These are phyloP conservation scores for Sebastes steindachneri DNA, from an alignment of 2,797 vertebrate genomes.

Conservation along the genomic window DNA sequence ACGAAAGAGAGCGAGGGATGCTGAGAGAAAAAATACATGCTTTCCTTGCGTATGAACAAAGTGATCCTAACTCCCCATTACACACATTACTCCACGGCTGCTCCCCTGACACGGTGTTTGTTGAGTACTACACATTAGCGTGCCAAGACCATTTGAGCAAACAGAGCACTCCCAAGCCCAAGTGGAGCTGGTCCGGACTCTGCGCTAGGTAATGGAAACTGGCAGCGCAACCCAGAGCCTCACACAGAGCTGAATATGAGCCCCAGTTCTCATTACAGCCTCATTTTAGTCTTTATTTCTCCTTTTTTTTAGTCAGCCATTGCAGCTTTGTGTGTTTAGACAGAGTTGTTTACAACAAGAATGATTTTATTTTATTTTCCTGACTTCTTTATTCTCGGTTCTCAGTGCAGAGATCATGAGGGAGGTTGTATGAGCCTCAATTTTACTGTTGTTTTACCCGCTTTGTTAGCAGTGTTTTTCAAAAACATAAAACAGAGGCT, in stretches of 20 bases:
- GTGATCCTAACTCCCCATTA: conserved; percentile 45
- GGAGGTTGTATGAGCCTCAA: background rate
- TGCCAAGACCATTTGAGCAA: conserved; percentile 60
- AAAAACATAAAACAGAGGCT: background rate
- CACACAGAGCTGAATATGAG: conserved; percentile 56
- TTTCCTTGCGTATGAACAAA: conserved; percentile 13
- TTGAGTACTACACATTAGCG: conserved; percentile 48
- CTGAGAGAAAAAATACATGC: background rate
- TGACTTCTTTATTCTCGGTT: background rate
- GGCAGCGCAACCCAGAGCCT: conserved; percentile 62
- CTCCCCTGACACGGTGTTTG: conserved; percentile 49
- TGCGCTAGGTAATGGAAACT: conserved; percentile 70
- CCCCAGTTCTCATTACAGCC: conserved; percentile 46
- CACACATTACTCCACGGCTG: conserved; percentile 36
- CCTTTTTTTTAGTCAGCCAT: conserved; percentile 5
- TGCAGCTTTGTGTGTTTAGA: conserved; percentile 3
- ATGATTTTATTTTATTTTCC: background rate
- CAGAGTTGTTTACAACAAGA: conserved; percentile 3
- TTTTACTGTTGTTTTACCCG: background rate
- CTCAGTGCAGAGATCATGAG: background rate
- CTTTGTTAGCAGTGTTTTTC: background rate
- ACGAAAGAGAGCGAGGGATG: background rate
- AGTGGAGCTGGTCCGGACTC: conserved; percentile 54
- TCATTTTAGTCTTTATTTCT: conserved; percentile 34
- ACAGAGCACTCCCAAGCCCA: conserved; percentile 40